Conservation (phyloP, 2,888 invertebrate species). For the Drosophila meridiana region DNA sequence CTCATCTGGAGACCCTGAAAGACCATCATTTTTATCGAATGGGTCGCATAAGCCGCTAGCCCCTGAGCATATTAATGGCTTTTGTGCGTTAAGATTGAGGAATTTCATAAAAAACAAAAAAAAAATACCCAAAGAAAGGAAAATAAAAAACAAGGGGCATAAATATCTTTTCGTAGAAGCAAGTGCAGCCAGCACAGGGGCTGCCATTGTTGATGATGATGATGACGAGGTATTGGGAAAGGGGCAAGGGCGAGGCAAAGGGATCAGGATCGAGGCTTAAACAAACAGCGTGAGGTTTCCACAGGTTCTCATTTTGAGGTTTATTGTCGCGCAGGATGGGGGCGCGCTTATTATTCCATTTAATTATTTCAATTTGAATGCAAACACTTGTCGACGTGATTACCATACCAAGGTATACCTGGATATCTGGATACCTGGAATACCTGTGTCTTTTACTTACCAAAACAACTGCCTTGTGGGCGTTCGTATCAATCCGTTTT, state of each 20-base stretch:
- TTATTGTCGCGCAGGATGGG: slow-evolving; percentile 59
- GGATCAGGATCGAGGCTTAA: slow-evolving; percentile 17
- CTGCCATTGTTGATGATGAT: slow-evolving; percentile 6
- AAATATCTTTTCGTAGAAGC: slow-evolving; percentile 46
- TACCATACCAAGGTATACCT: slow-evolving; percentile 3
- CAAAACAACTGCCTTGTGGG: slow-evolving; percentile 13
- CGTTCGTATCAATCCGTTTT: slow-evolving; percentile 1
- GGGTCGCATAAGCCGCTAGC: slow-evolving; percentile 32
- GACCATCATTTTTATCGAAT: slow-evolving; percentile 36
- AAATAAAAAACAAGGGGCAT: slow-evolving; percentile 40
- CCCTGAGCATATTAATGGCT: slow-evolving; percentile 76
- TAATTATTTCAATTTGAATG: slow-evolving; percentile 80
- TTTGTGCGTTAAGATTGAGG: slow-evolving; percentile 61
- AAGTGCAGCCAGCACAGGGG: slow-evolving; percentile 27
- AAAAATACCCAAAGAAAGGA: not conserved
- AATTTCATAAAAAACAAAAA: slow-evolving; percentile 43
- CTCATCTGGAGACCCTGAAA: slow-evolving; percentile 29
- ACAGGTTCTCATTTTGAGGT: slow-evolving; percentile 40
- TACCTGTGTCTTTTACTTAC: not conserved
- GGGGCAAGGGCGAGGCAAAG: not conserved
- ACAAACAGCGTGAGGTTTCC: slow-evolving; percentile 33
- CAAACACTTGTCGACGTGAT: slow-evolving; percentile 64
- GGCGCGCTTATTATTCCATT: slow-evolving; percentile 67
- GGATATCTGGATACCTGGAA: slow-evolving; percentile 36
- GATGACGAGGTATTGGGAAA: not conserved